Evolutionary conservation across 2,888 invertebrate genomes (phyloP).

Genomic region (Anorthoa munda): DNA sequence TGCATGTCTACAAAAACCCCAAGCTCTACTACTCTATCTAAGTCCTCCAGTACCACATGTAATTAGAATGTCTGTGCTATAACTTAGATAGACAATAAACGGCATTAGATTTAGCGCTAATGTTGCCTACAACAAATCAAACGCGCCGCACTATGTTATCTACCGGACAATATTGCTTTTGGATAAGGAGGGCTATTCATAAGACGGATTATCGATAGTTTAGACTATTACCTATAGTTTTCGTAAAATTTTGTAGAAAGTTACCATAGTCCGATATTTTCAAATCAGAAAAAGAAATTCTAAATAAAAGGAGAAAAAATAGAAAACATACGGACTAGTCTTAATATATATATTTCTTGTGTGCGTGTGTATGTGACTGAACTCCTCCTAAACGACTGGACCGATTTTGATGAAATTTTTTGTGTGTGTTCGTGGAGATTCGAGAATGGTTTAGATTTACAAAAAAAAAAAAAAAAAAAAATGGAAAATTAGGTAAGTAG

Average conservation of each 20-base stretch:
- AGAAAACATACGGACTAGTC: too few species aligned
- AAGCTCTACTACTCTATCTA: conserved; percentile 2
- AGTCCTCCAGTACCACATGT: conserved; percentile 53
- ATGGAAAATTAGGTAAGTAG: too few species aligned
- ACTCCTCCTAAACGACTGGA: too few species aligned
- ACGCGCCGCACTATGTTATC: conserved; percentile 72
- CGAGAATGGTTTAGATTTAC: too few species aligned
- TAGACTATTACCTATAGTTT: background rate
- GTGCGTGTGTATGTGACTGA: too few species aligned
- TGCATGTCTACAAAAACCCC: background rate
- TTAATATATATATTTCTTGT: too few species aligned
- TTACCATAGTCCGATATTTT: background rate
- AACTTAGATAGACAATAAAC: conserved; percentile 70
- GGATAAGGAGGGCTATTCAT: conserved; percentile 63
- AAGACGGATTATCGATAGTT: background rate
- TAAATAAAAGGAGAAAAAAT: background rate
- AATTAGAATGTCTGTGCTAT: conserved; percentile 77
- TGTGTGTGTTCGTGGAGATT: too few species aligned
- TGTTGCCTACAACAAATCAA: conserved; percentile 78
- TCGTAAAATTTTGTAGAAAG: background rate
- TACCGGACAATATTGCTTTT: conserved; percentile 72
- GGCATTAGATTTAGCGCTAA: conserved; percentile 76
- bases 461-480: too few species aligned
- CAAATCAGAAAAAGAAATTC: background rate
- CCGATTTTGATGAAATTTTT: too few species aligned